Evolutionary conservation across 2,888 invertebrate genomes (phyloP), one percentile per base, ranked within the genome.

Genomic region (Phengaris alcon): DNA sequence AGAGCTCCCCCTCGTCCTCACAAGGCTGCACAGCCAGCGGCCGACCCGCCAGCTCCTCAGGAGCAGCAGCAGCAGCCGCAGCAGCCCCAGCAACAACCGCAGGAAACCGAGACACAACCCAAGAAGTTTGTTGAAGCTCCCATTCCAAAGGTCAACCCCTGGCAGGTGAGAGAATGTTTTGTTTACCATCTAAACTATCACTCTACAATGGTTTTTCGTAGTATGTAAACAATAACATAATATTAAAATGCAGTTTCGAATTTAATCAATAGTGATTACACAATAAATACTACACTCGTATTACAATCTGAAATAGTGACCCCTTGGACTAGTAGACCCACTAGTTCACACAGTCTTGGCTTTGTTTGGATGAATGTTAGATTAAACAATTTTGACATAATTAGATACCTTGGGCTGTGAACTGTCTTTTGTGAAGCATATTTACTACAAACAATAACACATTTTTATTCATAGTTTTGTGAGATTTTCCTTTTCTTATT

Each of bases 91-190:
- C 87, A 87, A 77, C 88, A 88, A 75, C 87, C 86, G 76, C 84
- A 86, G 59, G 79, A 87, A 0, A 88, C 92, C 0, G 94, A 94
- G 57, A 90, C 91, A 15, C 94, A 94, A 78, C 88, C 90, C 52
- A 96, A 96, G 87, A 97, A 97, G 85, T 98, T 97, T 91, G 96
- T 98, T 6, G 98, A 97, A 87, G 98, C 98, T 15, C 98, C 98
- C 8, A 94, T 97, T 80, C 98, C 98, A 12, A 97, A 96, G 92
- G 96, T 97, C 70, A 98, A 98, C 89, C 97, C 98, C 75, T 98
- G 98, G 98, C 96, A 95, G 93, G 96, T 95, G 82, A 94, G 94
- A 86, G 15, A 22, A 72, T 52, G 72, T 72, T 72, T 75, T 74
- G 74, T 70, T 76, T 70, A 69, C 48, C 35, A 73, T 55, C 44